Evolutionary conservation across 2,113 vertebrate genomes (phyloP).

Genomic region (Leptodactylus fuscus): DNA sequence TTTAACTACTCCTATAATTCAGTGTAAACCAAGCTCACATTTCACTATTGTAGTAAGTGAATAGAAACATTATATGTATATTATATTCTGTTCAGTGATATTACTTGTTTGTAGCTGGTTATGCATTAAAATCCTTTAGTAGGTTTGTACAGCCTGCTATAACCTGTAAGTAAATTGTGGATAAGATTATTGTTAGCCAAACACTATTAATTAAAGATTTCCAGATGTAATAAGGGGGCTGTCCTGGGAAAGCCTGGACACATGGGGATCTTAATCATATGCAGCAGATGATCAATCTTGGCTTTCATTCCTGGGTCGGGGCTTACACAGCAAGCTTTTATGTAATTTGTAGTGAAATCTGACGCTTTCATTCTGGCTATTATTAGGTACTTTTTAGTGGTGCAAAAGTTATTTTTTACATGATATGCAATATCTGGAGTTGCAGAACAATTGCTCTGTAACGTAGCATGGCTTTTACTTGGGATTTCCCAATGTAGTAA

Average conservation of each 20-base stretch:
- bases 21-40: no score
- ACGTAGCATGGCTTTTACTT: neutral
- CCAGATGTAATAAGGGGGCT: neutral
- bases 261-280: neutral
- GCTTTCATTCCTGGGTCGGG: neutral
- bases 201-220: neutral
- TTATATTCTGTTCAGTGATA: no score
- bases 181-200: neutral
- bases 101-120: no score
- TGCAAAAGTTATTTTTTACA: neutral
- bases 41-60: no score
- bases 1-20: no score
- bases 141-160: no score
- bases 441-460: no score
- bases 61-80: no score
- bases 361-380: neutral
- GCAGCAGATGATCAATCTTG: neutral
- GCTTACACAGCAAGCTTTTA: neutral
- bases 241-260: neutral
- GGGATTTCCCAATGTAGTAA: no score
- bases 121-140: no score
- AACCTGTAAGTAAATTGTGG: neutral
- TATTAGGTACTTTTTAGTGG: neutral
- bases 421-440: neutral
- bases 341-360: neutral